phyloP scores from a whole-genome alignment of 2,888 invertebrate species.

The Cheilosia vernalis region DNA sequence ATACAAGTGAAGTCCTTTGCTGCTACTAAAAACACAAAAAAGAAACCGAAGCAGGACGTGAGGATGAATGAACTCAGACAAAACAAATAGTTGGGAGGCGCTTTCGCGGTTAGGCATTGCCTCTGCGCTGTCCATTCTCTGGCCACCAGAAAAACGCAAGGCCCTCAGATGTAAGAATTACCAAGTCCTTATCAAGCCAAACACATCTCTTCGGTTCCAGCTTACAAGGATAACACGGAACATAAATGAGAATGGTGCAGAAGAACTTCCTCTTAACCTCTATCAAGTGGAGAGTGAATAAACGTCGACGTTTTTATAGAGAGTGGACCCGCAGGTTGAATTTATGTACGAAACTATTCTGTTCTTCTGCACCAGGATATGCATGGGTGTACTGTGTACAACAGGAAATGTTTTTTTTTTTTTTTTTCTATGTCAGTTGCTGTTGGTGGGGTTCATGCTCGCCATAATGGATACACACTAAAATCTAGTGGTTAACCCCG shows the following conservation, averaged over 20 bases:
- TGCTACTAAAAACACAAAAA: not conserved
- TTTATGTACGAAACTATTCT: constrained; percentile 17
- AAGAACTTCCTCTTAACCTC: constrained; percentile 29
- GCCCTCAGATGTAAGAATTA: constrained; percentile 54
- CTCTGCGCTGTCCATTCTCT: constrained; percentile 2
- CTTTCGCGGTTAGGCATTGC: constrained; percentile 52
- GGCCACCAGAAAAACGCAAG: not conserved
- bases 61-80: constrained; percentile 69
- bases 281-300: constrained; percentile 41
- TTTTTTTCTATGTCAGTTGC: constrained; percentile 55
- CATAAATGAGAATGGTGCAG: constrained; percentile 10
- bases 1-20: constrained; percentile 21
- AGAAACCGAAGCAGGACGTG: constrained; percentile 17
- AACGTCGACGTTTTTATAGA: constrained; percentile 24
- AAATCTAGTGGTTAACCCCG: constrained; percentile 67
- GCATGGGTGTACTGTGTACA: constrained; percentile 37
- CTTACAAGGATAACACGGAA: constrained; percentile 38
- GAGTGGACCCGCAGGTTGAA: constrained; percentile 58
- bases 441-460: constrained; percentile 36
- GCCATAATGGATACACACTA: constrained; percentile 25
- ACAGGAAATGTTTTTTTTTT: constrained; percentile 48
- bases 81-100: constrained; percentile 48
- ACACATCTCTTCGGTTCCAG: constrained; percentile 23
- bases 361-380: constrained; percentile 6
- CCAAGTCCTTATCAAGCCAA: constrained; percentile 64